A percentile compares a stretch with the other conserved stretches of the same genome.
Evolutionary conservation across 2,113 vertebrate species (phyloP).

Genomic region (Camelus bactrianus): DNA sequence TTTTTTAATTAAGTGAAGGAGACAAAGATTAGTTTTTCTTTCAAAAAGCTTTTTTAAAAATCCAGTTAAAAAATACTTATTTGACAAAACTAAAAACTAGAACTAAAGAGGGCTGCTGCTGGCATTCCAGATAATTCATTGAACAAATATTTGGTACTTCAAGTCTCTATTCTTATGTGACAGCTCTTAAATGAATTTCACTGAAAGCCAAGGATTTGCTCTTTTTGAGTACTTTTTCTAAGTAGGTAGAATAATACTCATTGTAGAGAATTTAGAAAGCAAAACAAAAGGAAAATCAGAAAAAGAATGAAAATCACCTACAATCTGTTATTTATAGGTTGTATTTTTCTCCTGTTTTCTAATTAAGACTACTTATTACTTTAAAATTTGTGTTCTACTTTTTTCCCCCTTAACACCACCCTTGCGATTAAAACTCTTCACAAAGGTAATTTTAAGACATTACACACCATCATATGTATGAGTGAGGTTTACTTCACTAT

Average conservation of each 20-base stretch:
- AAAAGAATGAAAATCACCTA: not conserved
- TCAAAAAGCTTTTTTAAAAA: not conserved
- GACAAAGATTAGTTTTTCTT: not conserved
- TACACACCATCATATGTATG: not conserved
- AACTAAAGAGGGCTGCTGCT: not conserved
- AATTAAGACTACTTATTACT: not conserved
- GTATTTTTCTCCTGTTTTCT: not conserved
- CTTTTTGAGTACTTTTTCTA: not conserved
- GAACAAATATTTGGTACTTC: not conserved
- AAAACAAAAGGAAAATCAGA: not conserved
- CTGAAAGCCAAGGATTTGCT: not conserved
- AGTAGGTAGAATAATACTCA: not conserved
- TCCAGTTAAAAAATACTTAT: not conserved
- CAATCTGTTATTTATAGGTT: not conserved
- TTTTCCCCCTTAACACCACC: not conserved
- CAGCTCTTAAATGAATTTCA: not conserved
- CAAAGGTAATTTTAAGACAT: not conserved
- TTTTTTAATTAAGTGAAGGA: not conserved
- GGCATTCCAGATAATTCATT: not conserved
- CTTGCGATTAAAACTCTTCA: not conserved
- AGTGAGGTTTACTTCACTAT: not conserved
- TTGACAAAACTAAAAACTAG: not conserved
- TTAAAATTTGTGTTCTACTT: slow-evolving; percentile 17
- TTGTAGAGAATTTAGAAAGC: not conserved
- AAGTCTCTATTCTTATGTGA: not conserved